Evolutionary conservation across 2,888 invertebrate species (phyloP).

Genomic region (Kuschelorhynchus macadamiae): DNA sequence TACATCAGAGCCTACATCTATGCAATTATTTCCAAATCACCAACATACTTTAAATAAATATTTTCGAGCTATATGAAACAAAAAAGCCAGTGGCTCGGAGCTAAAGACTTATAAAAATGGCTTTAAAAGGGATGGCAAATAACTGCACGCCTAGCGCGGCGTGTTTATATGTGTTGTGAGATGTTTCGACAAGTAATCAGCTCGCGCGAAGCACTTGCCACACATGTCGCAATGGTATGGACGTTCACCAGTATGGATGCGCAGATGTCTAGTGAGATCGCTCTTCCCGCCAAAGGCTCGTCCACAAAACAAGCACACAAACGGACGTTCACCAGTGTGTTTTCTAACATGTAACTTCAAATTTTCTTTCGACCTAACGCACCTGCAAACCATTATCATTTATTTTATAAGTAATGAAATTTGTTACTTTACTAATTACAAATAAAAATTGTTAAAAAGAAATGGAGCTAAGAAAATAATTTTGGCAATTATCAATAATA

Average conservation of each 20-base stretch:
- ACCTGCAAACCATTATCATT: too few relatives aligned
- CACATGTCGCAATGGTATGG: conserved; percentile 94
- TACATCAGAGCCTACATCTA: too few relatives aligned
- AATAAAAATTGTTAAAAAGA: too few relatives aligned
- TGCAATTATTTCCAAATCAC: background rate
- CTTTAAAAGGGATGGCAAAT: conserved; percentile 29
- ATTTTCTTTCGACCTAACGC: too few relatives aligned
- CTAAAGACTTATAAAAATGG: conserved; percentile 19
- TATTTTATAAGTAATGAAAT: too few relatives aligned
- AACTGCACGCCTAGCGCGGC: conserved; percentile 72
- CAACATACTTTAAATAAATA: background rate
- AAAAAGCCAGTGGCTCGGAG: conserved; percentile 42
- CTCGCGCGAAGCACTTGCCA: conserved; percentile 91
- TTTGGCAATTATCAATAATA: background rate
- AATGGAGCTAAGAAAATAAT: background rate
- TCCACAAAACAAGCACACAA: conserved; percentile 91
- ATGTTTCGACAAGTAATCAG: conserved; percentile 92
- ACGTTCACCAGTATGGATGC: conserved; percentile 90
- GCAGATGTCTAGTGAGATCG: conserved; percentile 87
- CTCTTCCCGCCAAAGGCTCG: conserved; percentile 91
- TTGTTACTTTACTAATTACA: too few relatives aligned
- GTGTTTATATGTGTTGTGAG: conserved; percentile 91
- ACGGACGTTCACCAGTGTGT: conserved; percentile 91
- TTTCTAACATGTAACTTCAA: conserved; percentile 90
- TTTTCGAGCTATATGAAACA: conserved; percentile 23